Base-by-base conservation (phyloP, 1,140 invertebrate genomes). In the Sycophila sp. region DNA sequence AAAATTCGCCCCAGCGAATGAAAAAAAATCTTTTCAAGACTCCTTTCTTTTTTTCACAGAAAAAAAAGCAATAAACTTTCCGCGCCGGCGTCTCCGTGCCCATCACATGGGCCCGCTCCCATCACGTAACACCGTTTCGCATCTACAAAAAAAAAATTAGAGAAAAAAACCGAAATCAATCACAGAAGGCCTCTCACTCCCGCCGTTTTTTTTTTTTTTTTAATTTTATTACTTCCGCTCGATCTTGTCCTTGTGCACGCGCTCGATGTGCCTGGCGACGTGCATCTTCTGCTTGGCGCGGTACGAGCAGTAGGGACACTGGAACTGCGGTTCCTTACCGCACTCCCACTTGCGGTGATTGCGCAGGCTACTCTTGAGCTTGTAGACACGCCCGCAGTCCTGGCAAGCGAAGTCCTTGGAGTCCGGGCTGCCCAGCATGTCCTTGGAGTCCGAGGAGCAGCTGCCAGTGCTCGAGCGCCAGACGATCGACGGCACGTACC, bases 281-380 rank as follows among this genome's bases (percentile, higher is more conserved):
- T 72, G 70, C 70, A 72, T 72, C 17, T 72, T 72, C 30, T 72
- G 70, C 13, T 72, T 72, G 34, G 70, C 70, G 11, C 70, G 3
- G 32, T 72, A 72, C 1, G 36, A 19, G 49, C 70, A 72, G 22
- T 72, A 62, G 1, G 70, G 70, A 13, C 70, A 72, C 26, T 67
- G 63, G 15, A 72, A 72, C 26, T 72, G 70, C 0, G 70, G 70
- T 34, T 72, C 70, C 45, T 67, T 67, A 11, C 70, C 70, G 17
- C 70, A 72, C 13, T 72, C 70, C 70, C 70, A 72, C 38, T 72
- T 72, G 4, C 64, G 70, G 15, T 72, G 70, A 13, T 72, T 72
- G 1, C 70, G 19, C 11, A 72, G 36, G 30, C 70, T 72, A 34
- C 70, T 72, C 32, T 72, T 72, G 0, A 72, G 58, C 19, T 72